A percentile compares a stretch with the other conserved stretches of the same genome.
Conservation (phyloP, 2,113 vertebrate genomes). For the Macrotus californicus region DNA sequence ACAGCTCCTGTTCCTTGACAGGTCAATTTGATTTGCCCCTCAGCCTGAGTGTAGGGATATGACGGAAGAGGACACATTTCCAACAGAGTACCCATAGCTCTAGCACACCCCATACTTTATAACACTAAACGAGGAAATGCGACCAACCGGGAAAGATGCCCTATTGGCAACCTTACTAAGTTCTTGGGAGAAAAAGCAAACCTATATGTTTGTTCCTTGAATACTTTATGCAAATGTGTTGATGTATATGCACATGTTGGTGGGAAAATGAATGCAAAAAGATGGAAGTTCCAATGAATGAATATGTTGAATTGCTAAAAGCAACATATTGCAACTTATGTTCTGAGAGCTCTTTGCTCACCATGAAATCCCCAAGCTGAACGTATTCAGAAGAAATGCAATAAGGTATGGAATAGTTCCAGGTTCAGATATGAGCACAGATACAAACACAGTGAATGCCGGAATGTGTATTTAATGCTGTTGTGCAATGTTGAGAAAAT, state of each 20-base stretch:
- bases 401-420: slow-evolving; percentile 75
- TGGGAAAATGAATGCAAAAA: slow-evolving; percentile 68
- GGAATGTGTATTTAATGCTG: slow-evolving; percentile 64
- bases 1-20: slow-evolving; percentile 34
- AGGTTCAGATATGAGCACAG: slow-evolving; percentile 75
- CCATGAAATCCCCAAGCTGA: slow-evolving; percentile 72
- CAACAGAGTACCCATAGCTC: background rate
- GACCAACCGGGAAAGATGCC: slow-evolving; percentile 46
- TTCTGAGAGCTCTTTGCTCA: slow-evolving; percentile 73
- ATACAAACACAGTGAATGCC: slow-evolving; percentile 56
- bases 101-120: background rate
- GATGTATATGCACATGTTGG: slow-evolving; percentile 64
- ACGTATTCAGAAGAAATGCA: slow-evolving; percentile 70
- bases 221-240: slow-evolving; percentile 66
- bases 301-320: slow-evolving; percentile 73
- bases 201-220: slow-evolving; percentile 54
- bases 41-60: slow-evolving; percentile 19
- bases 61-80: slow-evolving; percentile 21
- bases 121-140: slow-evolving; percentile 32
- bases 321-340: slow-evolving; percentile 74
- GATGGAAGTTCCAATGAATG: slow-evolving; percentile 61
- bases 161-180: slow-evolving; percentile 35
- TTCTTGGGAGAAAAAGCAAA: slow-evolving; percentile 46
- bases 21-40: slow-evolving; percentile 58
- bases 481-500: slow-evolving; percentile 71